Evolutionary conservation across 2,888 invertebrate species (phyloP), one percentile per base, ranked within the genome.

Genomic region (Drosophila setosimentum): DNA sequence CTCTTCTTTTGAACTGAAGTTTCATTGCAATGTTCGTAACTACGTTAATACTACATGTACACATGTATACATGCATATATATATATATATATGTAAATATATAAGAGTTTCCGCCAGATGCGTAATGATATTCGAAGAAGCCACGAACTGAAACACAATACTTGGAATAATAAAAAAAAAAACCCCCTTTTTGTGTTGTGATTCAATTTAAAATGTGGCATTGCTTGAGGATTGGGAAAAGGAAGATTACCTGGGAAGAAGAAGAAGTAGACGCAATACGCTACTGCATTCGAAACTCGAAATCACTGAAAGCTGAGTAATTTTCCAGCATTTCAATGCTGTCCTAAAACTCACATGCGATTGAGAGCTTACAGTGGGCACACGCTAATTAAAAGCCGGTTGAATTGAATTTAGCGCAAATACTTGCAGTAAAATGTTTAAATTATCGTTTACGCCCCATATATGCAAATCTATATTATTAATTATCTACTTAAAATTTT

Each of bases 291-390:
- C 64, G 18, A 79, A 79, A 79, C 70, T 80, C 64, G n/a, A 57
- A 78, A 82, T 79, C 64, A 78, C 64, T 55, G 60, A 68, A 16
- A 71, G 71, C 71, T 75, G 76, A 82, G 83, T 77, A 76, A 80
- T 81, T 83, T 81, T 81, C 73, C 80, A 83, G 77, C 66, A 66
- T 58, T 77, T 68, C 54, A 61, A 68, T 54, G 74, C 59, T 78
- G 79, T 78, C 82, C 40, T n/a, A 76, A 78, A 81, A 78, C 54
- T 68, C 63, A 67, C 74, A 78, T 37, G 45, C 68, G 60, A 54
- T 69, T 79, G 74, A 78, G 68, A 49, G 58, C 8, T 37, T 55
- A 78, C 79, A 70, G 79, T 79, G 79, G 79, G 50, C 27, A 49
- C 27, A 24, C 30, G 21, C 11, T 50, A 1, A 58, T 60, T 55